Conservation (phyloP, 1,140 invertebrate species). For the Venturia canescens region DNA sequence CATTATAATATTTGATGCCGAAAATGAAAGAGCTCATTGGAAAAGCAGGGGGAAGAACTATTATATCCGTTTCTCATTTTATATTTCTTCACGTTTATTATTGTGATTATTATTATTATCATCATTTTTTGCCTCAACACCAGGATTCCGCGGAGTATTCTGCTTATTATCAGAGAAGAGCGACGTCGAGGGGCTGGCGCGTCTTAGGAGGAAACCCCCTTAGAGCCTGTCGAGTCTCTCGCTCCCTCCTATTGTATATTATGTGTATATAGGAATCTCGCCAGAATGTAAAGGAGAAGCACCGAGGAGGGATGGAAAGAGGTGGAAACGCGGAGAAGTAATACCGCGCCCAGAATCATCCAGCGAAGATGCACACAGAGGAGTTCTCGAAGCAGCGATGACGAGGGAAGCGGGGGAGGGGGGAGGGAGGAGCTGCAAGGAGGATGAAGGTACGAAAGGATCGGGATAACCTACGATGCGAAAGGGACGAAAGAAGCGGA, state of each 20-base stretch:
- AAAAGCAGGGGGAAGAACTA: no score
- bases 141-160: constrained; percentile 55
- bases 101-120: no score
- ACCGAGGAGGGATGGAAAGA: background rate
- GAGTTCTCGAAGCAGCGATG: constrained; percentile 14
- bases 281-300: constrained; percentile 57
- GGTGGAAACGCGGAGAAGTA: constrained; percentile 18
- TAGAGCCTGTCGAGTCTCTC: background rate
- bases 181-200: background rate
- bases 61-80: no score
- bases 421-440: constrained; percentile 17
- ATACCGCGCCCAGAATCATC: constrained; percentile 26
- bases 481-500: constrained; percentile 13
- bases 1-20: no score
- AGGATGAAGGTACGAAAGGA: constrained; percentile 30
- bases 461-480: constrained; percentile 19
- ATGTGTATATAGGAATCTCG: constrained; percentile 31
- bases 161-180: constrained; percentile 56
- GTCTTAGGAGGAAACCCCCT: background rate
- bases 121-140: background rate
- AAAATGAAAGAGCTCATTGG: no score
- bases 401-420: background rate
- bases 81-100: no score
- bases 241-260: background rate
- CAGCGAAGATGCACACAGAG: constrained; percentile 9